Conservation (phyloP, 1,140 invertebrate genomes). For the Lethrus apterus region DNA sequence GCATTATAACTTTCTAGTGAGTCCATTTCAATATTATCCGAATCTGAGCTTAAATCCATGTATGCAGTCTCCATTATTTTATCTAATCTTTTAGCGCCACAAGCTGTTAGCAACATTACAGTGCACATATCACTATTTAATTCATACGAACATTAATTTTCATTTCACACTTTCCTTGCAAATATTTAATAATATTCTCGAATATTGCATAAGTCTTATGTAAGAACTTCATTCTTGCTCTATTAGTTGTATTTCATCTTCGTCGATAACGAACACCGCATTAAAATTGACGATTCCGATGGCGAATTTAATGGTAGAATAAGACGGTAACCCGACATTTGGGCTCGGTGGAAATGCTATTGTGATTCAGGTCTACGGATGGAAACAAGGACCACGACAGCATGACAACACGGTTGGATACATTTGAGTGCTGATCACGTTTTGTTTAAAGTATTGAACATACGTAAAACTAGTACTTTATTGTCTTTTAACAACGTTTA, state of each 20-base stretch:
- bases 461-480: no score
- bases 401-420: conserved; percentile 39
- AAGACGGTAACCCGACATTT: not conserved
- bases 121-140: conserved; percentile 18
- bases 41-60: conserved; percentile 1
- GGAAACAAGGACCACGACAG: conserved; percentile 29
- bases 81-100: conserved; percentile 27
- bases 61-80: not conserved
- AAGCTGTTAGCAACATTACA: conserved; percentile 18
- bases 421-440: conserved; percentile 33
- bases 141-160: conserved; percentile 2
- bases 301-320: conserved; percentile 1
- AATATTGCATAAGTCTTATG: not conserved
- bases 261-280: not conserved
- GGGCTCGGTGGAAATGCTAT: conserved; percentile 18
- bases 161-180: not conserved
- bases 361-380: conserved; percentile 32
- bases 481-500: no score
- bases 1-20: conserved; percentile 3
- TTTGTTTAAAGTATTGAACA: conserved; percentile 18
- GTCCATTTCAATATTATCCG: conserved; percentile 9
- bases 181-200: not conserved
- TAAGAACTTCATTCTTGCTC: not conserved
- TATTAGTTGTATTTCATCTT: not conserved
- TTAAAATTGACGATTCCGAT: not conserved